A percentile compares a stretch with the other conserved stretches of the same genome.
Evolutionary conservation across 2,888 invertebrate species (phyloP).

Genomic region (Osedax frankpressi): DNA sequence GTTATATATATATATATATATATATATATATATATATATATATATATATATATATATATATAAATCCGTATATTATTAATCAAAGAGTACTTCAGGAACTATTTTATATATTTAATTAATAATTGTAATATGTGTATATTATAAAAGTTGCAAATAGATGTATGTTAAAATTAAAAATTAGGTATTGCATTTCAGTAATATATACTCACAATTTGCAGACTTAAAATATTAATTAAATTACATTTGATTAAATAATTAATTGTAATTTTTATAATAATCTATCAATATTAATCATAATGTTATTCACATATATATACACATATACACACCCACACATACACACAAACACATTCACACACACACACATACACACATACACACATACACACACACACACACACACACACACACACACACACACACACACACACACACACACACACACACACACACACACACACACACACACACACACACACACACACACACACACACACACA

Average conservation of each 20-base stretch:
- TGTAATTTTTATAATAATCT: no score
- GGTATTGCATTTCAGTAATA: neutral
- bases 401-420: neutral
- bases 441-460: neutral
- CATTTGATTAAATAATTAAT: no score
- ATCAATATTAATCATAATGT: no score
- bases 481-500: neutral
- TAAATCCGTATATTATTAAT: neutral
- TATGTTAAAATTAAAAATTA: no score
- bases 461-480: neutral
- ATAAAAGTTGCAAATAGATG: no score
- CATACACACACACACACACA: neutral
- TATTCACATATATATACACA: neutral
- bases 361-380: neutral
- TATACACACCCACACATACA: neutral
- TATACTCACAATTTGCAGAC: no score
- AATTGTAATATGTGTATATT: no score
- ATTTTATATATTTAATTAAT: no score
- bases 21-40: neutral
- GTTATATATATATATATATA: neutral
- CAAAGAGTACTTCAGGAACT: no score
- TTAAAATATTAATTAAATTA: no score
- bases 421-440: neutral
- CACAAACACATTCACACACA: neutral
- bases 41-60: neutral